Percentiles rank a stretch among this genome's conserved stretches.
phyloP scores from a whole-genome alignment of 1,140 invertebrate species.

The Lordiphosa clarofinis region DNA sequence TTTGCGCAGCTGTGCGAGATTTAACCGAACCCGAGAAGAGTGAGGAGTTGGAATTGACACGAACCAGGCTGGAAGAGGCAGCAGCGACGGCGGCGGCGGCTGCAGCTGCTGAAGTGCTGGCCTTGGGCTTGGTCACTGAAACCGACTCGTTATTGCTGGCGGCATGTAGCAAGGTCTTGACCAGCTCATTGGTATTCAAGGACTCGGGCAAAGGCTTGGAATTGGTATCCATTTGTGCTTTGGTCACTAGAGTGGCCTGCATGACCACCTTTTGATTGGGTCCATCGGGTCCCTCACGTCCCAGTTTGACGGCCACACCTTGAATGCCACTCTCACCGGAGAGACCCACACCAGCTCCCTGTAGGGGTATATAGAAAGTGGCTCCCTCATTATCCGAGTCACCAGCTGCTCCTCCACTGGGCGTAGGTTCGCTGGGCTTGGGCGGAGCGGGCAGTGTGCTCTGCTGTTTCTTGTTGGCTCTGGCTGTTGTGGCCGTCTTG shows the following conservation, averaged over 20 bases:
- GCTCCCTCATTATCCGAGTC: conserved; percentile 81
- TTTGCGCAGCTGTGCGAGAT: conserved; percentile 55
- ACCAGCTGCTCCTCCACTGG: conserved; percentile 26
- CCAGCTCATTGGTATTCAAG: conserved; percentile 68
- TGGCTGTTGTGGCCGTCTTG: conserved; percentile 32
- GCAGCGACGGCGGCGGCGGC: conserved; percentile 5
- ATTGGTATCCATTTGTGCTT: conserved; percentile 81
- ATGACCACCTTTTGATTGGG: conserved; percentile 84
- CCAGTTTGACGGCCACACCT: conserved; percentile 85
- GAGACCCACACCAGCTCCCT: conserved; percentile 81
- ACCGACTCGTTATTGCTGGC: conserved; percentile 41
- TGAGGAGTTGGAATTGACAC: conserved; percentile 72
- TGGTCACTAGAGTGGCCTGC: conserved; percentile 85
- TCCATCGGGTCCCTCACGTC: conserved; percentile 83
- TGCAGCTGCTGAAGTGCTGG: conserved; percentile 52
- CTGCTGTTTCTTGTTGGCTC: conserved; percentile 49
- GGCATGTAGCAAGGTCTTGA: conserved; percentile 69
- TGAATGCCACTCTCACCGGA: conserved; percentile 82
- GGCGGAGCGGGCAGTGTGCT: conserved; percentile 7
- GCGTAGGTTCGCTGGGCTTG: conserved; percentile 1
- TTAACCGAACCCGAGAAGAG: conserved; percentile 70
- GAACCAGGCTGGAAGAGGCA: conserved; percentile 40
- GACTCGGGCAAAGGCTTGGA: conserved; percentile 75
- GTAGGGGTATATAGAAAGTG: conserved; percentile 86
- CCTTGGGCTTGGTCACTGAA: conserved; percentile 79